phyloP scores from a whole-genome alignment of 2,888 invertebrate species.

The Melikaiella ostensackeni region DNA sequence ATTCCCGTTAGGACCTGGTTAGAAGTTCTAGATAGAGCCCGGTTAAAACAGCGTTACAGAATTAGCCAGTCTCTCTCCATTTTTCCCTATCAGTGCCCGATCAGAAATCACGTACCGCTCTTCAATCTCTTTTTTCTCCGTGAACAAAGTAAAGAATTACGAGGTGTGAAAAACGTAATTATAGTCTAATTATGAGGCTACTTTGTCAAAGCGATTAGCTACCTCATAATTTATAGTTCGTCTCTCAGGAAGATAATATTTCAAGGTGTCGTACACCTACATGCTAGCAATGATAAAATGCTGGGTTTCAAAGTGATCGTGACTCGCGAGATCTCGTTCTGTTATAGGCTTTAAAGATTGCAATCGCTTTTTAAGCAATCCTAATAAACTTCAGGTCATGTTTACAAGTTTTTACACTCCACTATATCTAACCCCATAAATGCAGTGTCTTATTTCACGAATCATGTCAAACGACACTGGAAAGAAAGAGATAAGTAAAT shows the following conservation, averaged over 20 bases:
- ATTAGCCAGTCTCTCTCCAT: no score
- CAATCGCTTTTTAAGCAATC: slow-evolving; percentile 28
- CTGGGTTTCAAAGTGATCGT: slow-evolving; percentile 2
- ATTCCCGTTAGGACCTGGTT: no score
- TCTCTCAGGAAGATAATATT: slow-evolving; percentile 25
- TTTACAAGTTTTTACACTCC: slow-evolving; percentile 19
- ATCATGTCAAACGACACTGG: slow-evolving; percentile 19
- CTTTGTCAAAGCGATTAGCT: slow-evolving; percentile 37
- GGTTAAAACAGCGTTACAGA: no score
- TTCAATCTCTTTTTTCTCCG: no score
- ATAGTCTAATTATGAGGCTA: slow-evolving; percentile 22
- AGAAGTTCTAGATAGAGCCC: no score
- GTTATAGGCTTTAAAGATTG: slow-evolving; percentile 24
- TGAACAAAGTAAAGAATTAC: background rate
- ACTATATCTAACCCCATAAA: slow-evolving; percentile 6
- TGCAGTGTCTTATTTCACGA: slow-evolving; percentile 23
- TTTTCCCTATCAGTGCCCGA: no score
- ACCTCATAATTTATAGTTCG: slow-evolving; percentile 35
- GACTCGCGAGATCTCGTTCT: slow-evolving; percentile 39
- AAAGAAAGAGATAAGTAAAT: slow-evolving; percentile 6
- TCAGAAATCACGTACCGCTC: no score
- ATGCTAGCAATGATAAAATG: slow-evolving; percentile 18
- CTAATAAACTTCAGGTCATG: slow-evolving; percentile 37
- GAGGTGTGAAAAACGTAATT: slow-evolving; percentile 26
- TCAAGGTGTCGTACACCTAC: slow-evolving; percentile 26